Base-by-base conservation (phyloP, 1,140 invertebrate genomes). In the Temnothorax longispinosus region DNA sequence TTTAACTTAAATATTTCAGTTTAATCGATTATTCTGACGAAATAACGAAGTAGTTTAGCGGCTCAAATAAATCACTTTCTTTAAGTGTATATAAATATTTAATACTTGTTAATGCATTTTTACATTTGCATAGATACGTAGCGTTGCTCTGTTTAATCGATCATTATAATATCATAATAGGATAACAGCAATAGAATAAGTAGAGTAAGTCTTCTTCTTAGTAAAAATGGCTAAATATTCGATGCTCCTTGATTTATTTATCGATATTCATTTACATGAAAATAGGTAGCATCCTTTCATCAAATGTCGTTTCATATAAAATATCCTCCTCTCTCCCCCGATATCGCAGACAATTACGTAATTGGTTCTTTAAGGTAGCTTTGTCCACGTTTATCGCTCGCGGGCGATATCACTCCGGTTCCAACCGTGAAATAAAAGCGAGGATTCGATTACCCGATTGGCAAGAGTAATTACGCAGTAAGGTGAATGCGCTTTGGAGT, bases 391-490 rank as follows among this genome's bases (percentile, higher is more conserved):
- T 27, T 44, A 78, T 15, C 5, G 76, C 18, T 78, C 7, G 38
- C 38, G 21, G 56, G n/a, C 47, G n/a, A 47, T 18, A 41, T 82
- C 38, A 58, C 18, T 58, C n/a, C 21, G 52, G 11, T 50, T 44
- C 7, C 13, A n/a, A 81, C 10, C 2, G 35, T 52, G 32, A 10
- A 72, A 78, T 56, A 65, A 87, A 65, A 89, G n/a, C 35, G 62
- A 76, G 78, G 58, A 52, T 90, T 90, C 62, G 60, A 77, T 91
- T 88, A 78, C 32, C n/a, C 32, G 21, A 87, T 80, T 56, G 44
- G 15, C 27, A 75, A 65, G 58, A 87, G 52, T 91, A 91, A 91
- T 91, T 91, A 89, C 27, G 54, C 64, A 27, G 41, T 58, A 78
- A 85, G 56, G 47, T 77, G 65, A 81, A 84, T 78, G 89, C 41